These are phyloP conservation scores for Eurytoma adleriae DNA, from an alignment of 2,888 invertebrate genomes.

Conservation along the genomic window DNA sequence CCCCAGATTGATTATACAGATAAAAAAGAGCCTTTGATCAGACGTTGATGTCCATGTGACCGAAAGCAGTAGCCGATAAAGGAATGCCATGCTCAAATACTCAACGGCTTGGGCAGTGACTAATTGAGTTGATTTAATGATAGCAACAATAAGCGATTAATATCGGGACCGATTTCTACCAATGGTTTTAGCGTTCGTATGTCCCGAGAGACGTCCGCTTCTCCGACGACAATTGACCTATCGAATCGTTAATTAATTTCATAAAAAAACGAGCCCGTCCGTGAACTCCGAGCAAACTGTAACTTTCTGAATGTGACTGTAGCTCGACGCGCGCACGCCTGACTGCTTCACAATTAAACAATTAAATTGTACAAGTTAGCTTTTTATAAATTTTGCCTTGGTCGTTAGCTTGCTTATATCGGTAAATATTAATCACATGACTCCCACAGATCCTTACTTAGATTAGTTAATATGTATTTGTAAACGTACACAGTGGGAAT, in stretches of 20 bases:
- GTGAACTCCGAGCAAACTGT: slow-evolving; percentile 6
- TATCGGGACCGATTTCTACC: slow-evolving; percentile 36
- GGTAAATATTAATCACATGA: slow-evolving; percentile 36
- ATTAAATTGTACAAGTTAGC: too few relatives aligned
- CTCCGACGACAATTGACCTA: slow-evolving; percentile 60
- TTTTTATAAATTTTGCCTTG: slow-evolving; percentile 6
- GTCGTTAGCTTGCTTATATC: neutral
- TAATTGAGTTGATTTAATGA: slow-evolving; percentile 58
- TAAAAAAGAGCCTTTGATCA: slow-evolving; percentile 35
- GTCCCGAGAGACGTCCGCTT: neutral
- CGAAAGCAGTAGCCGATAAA: slow-evolving; percentile 43
- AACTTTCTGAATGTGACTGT: slow-evolving; percentile 18
- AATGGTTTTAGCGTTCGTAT: slow-evolving; percentile 18
- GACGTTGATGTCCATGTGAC: slow-evolving; percentile 49
- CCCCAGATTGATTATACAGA: slow-evolving; percentile 4
- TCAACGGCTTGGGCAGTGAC: slow-evolving; percentile 46
- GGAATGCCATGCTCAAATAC: slow-evolving; percentile 49
- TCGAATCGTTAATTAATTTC: slow-evolving; percentile 63
- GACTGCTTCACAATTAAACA: too few relatives aligned
- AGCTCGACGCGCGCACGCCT: neutral
- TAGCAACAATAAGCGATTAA: slow-evolving; percentile 55
- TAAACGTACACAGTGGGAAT: too few relatives aligned
- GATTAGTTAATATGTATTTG: neutral
- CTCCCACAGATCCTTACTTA: slow-evolving; percentile 4
- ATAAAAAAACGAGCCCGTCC: slow-evolving; percentile 22